Evolutionary conservation across 2,113 vertebrate genomes (phyloP).

Genomic region (Varanus komodoensis): DNA sequence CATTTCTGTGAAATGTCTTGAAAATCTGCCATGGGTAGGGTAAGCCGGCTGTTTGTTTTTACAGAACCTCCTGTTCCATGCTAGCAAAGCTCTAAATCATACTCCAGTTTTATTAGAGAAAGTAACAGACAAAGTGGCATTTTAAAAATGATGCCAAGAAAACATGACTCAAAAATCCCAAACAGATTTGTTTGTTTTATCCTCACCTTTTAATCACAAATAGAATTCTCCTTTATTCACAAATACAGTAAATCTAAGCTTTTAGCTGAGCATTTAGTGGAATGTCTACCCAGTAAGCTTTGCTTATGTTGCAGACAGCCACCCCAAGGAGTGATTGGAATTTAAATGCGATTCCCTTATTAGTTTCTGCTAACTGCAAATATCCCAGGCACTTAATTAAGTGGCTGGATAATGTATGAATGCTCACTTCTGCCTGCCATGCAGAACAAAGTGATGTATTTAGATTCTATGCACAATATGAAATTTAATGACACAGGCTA

Average conservation of each 20-base stretch:
- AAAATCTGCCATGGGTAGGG: slow-evolving; percentile 55
- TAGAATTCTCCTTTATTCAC: slow-evolving; percentile 69
- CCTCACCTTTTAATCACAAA: slow-evolving; percentile 68
- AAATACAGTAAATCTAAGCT: slow-evolving; percentile 75
- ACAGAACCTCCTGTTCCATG: slow-evolving; percentile 49
- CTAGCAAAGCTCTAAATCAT: slow-evolving; percentile 60
- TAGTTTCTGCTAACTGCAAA: slow-evolving; percentile 88
- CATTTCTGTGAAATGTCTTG: slow-evolving; percentile 56
- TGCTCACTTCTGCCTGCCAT: slow-evolving; percentile 85
- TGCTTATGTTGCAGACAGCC: slow-evolving; percentile 85
- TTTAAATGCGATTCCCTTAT: slow-evolving; percentile 88
- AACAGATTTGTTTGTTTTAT: slow-evolving; percentile 68
- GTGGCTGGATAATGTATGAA: slow-evolving; percentile 87
- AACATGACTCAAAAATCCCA: slow-evolving; percentile 65
- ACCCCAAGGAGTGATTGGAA: slow-evolving; percentile 88
- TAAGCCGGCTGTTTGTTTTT: slow-evolving; percentile 59
- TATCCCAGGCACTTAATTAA: slow-evolving; percentile 88
- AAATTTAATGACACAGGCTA: slow-evolving; percentile 85
- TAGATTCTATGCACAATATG: slow-evolving; percentile 87
- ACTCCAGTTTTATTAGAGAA: slow-evolving; percentile 60
- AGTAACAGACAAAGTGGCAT: slow-evolving; percentile 57
- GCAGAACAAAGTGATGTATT: slow-evolving; percentile 88
- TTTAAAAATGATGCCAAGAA: slow-evolving; percentile 66
- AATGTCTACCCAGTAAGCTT: slow-evolving; percentile 82
- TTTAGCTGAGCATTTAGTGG: slow-evolving; percentile 78